phyloP scores from a whole-genome alignment of 2,797 vertebrate genomes.

The Chaetophractus vellerosus region DNA sequence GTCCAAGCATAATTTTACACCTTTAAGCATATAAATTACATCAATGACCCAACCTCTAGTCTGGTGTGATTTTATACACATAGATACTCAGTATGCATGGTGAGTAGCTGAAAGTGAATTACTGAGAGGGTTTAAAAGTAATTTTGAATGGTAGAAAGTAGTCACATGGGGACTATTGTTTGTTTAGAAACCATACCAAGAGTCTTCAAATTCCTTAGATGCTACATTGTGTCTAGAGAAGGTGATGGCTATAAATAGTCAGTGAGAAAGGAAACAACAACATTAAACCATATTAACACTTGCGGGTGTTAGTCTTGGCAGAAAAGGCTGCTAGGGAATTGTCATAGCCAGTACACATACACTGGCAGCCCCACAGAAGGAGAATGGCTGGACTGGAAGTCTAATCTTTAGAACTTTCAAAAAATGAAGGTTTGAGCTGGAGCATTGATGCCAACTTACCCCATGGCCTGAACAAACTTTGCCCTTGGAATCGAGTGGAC shows the following conservation, averaged over 20 bases:
- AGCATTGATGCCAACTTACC: conserved; percentile 91
- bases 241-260: neutral
- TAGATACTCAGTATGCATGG: neutral
- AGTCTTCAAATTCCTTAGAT: conserved; percentile 51
- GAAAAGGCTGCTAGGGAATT: neutral
- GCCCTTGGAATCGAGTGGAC: conserved; percentile 95
- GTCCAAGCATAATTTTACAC: neutral
- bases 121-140: neutral
- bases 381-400: neutral
- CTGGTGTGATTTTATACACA: neutral
- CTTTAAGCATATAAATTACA: neutral
- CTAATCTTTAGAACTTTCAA: neutral
- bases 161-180: neutral
- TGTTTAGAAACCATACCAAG: neutral
- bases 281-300: neutral
- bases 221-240: conserved; percentile 19
- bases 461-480: conserved; percentile 98
- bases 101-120: neutral
- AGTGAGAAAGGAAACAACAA: neutral
- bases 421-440: neutral
- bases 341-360: neutral
- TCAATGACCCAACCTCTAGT: neutral
- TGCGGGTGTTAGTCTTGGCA: neutral
- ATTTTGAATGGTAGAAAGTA: conserved; percentile 19
- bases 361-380: neutral